These are phyloP conservation scores for Crambe crambe DNA, from an alignment of 37 sponge, comb jelly and placozoan genomes.

Conservation along the genomic window DNA sequence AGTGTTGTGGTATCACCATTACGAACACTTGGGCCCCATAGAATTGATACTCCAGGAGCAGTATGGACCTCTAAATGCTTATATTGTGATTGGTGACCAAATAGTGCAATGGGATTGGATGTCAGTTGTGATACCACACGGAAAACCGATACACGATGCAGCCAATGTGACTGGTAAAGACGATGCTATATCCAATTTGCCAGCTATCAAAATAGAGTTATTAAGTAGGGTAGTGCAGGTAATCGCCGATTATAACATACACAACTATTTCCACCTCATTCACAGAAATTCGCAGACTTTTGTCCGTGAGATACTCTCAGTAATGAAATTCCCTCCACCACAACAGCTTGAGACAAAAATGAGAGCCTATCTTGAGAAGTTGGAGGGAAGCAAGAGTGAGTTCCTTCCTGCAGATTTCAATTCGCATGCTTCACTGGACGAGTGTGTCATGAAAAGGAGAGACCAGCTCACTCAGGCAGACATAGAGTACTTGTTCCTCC, in stretches of 20 bases:
- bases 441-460: background rate
- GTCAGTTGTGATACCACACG: background rate
- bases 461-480: background rate
- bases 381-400: background rate
- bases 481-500: background rate
- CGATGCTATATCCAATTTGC: background rate
- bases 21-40: background rate
- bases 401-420: background rate
- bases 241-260: background rate
- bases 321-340: background rate
- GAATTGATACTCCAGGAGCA: background rate
- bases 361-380: background rate
- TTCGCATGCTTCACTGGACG: background rate
- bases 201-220: background rate
- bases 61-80: background rate
- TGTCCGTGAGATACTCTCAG: background rate
- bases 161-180: background rate
- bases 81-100: background rate
- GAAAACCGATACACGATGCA: background rate
- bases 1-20: background rate
- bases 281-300: background rate
- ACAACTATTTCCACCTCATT: background rate
- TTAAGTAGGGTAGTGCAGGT: background rate
- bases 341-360: background rate
- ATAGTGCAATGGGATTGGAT: background rate